Base-by-base conservation (phyloP, 1,140 invertebrate genomes). In the Zeugodacus cucurbitae region DNA sequence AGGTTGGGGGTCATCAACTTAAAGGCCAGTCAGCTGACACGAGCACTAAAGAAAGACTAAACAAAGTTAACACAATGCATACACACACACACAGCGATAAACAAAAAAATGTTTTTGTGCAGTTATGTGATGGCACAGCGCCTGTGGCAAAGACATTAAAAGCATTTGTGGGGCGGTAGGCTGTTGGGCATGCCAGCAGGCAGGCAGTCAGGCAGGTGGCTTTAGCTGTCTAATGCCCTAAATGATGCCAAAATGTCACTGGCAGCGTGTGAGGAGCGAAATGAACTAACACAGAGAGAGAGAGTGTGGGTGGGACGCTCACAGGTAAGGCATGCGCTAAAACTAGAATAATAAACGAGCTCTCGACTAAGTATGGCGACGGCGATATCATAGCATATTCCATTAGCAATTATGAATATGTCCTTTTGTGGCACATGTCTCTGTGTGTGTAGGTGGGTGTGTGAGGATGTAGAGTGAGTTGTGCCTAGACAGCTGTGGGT, bases 401-500 rank as follows among this genome's bases (percentile, higher is more conserved):
- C 91, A 92, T 92, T 92, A 92, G 91, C 91, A 92, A 92, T 92
- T 92, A 92, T 92, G 92, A 92, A 91, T 92, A 91, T 92, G 91
- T 90, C 44, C 41, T 41, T 82, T 54, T 54, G 48, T 54, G 48
- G 48, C 48, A 17, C 48, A 48, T 26, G 74, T 4, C 41, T 26
- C 11, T 48, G 91, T 90, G 90, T 17, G 11, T 54, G 48, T 54
- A 17, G 14, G 14, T 54, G 37, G 7, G 17, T 67, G 29, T 11
- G 34, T 88, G 11, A 29, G 87, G 29, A n/a, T n/a, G 6, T 22
- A 8, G 4, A 34, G 20, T 37, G 20, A 37, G 67, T 2, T 32
- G 20, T 17, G 32, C 67, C 26, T 62, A 29, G 59, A n/a, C 44
- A 32, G 44, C 41, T 57, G 48, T 57, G 67, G 67, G 67, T 74